Base-by-base conservation (phyloP, 1,140 invertebrate genomes). In the Scaptomyza hsui region DNA sequence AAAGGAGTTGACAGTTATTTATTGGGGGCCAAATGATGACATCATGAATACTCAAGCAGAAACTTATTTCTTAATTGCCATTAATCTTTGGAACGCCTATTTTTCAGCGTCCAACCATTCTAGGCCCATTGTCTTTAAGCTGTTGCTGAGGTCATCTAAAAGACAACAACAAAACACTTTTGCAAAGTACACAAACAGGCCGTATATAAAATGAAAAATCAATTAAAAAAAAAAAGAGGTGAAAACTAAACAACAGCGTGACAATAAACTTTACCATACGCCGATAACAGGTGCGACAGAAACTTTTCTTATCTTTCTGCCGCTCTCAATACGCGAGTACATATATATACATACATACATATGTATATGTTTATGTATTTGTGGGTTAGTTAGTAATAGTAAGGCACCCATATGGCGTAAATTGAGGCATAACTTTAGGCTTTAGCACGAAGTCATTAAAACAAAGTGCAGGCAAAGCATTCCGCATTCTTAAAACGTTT, bases 391-490 rank as follows among this genome's bases (percentile, higher is more conserved):
- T 35, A 29, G 37, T 53, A 62, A 61, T 60, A 18, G 21, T 16
- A 42, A 39, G 57, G 41, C 44, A 24, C 18, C 15, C 35, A 56
- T 39, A 56, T 35, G 4, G n/a, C 37, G 44, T n/a, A 67, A 81
- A 82, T 12, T 77, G 48, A 44, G 65, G 81, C 81, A 86, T 86
- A 86, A 88, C 82, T 86, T 86, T 86, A 86, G 81, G 81, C 81
- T 75, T 77, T 56, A 44, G 29, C 37, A 55, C 35, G 44, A 64
- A 56, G n/a, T 41, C 42, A 63, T 69, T 55, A 69, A 69, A 63
- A 16, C 21, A 9, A 48, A 69, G 59, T 55, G 41, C 13, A 9
- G 16, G 6, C 24, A 32, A 13, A 15, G 60, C 44, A 41, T 13
- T 21, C 15, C 13, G 44, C 18, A 61, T 44, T 37, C 21, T 9